phyloP scores from a whole-genome alignment of 2,888 invertebrate genomes.

The Epistrophe grossulariae region DNA sequence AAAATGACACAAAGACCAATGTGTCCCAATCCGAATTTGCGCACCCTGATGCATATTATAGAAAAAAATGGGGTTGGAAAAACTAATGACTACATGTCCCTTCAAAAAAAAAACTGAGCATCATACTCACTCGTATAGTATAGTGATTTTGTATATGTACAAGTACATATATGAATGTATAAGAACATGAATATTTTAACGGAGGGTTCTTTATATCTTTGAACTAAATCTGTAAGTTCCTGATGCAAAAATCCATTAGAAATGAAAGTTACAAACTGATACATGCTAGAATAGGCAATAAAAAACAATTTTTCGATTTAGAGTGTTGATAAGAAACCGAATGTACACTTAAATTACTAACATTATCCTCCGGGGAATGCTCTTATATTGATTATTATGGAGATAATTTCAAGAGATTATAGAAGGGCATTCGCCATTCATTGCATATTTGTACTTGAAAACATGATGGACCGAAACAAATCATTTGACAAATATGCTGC shows the following conservation, averaged over 20 bases:
- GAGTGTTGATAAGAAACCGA: constrained; percentile 69
- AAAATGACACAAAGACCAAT: constrained; percentile 65
- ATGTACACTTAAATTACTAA: constrained; percentile 57
- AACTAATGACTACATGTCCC: constrained; percentile 63
- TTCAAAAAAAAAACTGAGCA: constrained; percentile 59
- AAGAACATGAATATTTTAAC: constrained; percentile 36
- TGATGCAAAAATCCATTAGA: constrained; percentile 60
- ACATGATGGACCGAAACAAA: constrained; percentile 10
- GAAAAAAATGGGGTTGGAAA: constrained; percentile 58
- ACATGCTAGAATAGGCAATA: constrained; percentile 61
- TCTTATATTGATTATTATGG: constrained; percentile 54
- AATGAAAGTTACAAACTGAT: constrained; percentile 61
- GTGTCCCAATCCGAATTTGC: constrained; percentile 67
- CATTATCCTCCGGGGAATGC: constrained; percentile 64
- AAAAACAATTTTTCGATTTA: constrained; percentile 69
- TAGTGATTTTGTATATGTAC: constrained; percentile 24
- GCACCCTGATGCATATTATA: constrained; percentile 44
- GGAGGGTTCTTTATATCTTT: constrained; percentile 60
- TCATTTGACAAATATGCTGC: constrained; percentile 14
- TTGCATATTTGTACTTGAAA: background rate
- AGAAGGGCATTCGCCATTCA: constrained; percentile 28
- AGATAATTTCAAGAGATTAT: constrained; percentile 58
- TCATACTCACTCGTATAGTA: too few species aligned
- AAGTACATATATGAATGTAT: constrained; percentile 4
- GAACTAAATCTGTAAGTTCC: constrained; percentile 42